These are phyloP conservation scores for Euschistus heros DNA, from an alignment of 1,140 invertebrate genomes.

Conservation along the genomic window DNA sequence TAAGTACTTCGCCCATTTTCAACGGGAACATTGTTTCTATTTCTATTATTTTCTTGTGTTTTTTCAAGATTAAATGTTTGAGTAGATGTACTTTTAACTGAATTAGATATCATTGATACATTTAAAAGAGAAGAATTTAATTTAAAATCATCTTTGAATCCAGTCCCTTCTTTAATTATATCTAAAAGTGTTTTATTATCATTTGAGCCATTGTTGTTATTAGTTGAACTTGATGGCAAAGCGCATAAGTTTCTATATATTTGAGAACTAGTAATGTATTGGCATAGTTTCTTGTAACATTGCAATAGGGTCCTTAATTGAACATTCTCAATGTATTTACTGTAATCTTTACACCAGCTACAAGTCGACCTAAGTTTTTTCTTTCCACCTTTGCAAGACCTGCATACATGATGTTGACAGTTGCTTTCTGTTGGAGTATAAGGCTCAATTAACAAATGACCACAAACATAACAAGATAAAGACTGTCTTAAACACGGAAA, in stretches of 20 bases:
- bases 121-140: conserved; percentile 59
- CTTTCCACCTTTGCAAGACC: conserved; percentile 65
- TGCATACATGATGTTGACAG: conserved; percentile 81
- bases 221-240: conserved; percentile 40
- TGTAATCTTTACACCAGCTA: conserved; percentile 72
- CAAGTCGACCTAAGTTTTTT: conserved; percentile 76
- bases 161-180: conserved; percentile 66
- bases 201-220: conserved; percentile 35
- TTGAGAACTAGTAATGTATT: conserved; percentile 58
- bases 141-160: conserved; percentile 65
- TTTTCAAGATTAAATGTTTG: conserved; percentile 19
- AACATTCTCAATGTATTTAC: conserved; percentile 71
- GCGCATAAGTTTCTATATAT: conserved; percentile 50
- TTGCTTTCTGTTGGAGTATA: conserved; percentile 66
- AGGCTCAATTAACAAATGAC: conserved; percentile 68
- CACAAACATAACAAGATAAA: conserved; percentile 78
- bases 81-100: conserved; percentile 15
- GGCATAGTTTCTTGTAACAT: conserved; percentile 80
- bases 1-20: conserved; percentile 57
- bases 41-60: conserved; percentile 29
- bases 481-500: conserved; percentile 75
- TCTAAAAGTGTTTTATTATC: conserved; percentile 39
- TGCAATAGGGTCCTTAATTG: conserved; percentile 67
- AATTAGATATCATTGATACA: conserved; percentile 33
- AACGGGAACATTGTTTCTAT: conserved; percentile 38